Base-by-base conservation (phyloP, 2,888 invertebrate genomes). In the Blera fallax region DNA sequence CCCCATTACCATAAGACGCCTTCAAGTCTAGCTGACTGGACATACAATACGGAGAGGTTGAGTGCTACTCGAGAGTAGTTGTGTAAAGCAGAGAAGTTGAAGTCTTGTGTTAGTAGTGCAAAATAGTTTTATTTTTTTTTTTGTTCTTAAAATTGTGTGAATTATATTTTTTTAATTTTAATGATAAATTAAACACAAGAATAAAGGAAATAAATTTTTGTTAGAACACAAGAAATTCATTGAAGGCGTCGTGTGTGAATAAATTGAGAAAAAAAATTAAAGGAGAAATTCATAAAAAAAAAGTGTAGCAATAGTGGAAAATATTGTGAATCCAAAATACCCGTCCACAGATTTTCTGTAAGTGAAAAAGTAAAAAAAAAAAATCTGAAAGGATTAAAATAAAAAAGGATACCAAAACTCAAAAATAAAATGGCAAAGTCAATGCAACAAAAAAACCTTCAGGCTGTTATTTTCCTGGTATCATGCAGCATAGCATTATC, bases 1-100 rank as follows among this genome's bases (percentile, higher is more conserved):
- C 89, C 89, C 89, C 89, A 88, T 89, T 89, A 90, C 89, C 92
- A 92, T 91, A 92, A 91, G 92, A 92, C 92, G 92, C 91, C 92
- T 92, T 91, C 91, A 91, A 90, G 92, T 92, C 92, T 92, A 91
- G 91, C 91, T 89, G 90, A 88, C 88, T 90, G 88, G 90, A 90
- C 89, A 72, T 62, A 79, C 62, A 54, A 64, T 29, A 43, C 81
- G 81, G 70, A 70, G 70, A 70, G 32, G 74, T 62, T 64, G 11
- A 72, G 70, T 52, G 88, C 48, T 87, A 87, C 88, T 89, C 90
- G 89, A 90, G 90, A 91, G 91, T 91, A 90, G 88, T 89, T 90
- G 62, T 90, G 90, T 65, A 50, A 58, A 64, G 81, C 56, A 60
- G 37, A 64, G 89, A n/a, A 91, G 89, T 89, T 88, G 82, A 89